Conservation (phyloP, 1,140 invertebrate species). For the Zaprionus tsacasi region DNA sequence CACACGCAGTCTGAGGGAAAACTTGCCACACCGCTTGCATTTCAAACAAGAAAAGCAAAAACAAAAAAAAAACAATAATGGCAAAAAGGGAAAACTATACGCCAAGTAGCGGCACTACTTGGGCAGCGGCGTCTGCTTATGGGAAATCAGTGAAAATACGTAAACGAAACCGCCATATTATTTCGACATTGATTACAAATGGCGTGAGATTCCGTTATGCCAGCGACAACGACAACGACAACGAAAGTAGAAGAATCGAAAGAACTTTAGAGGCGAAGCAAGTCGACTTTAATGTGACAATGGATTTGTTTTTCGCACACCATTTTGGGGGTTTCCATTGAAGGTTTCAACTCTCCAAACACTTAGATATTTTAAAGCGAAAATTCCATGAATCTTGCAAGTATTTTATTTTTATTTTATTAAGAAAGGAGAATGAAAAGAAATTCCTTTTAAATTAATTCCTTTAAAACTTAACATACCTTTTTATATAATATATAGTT, state of each 20-base stretch:
- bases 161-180: slow-evolving; percentile 66
- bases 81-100: slow-evolving; percentile 37
- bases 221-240: slow-evolving; percentile 4
- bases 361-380: too few relatives aligned
- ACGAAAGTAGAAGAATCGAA: slow-evolving; percentile 7
- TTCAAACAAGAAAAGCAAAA: slow-evolving; percentile 36
- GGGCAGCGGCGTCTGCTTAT: slow-evolving; percentile 23
- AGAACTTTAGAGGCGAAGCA: slow-evolving; percentile 6
- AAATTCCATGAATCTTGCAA: too few relatives aligned
- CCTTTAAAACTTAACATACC: too few relatives aligned
- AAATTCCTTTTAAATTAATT: too few relatives aligned
- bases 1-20: neutral
- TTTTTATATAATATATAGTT: too few relatives aligned
- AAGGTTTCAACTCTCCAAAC: neutral
- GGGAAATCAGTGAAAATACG: slow-evolving; percentile 59
- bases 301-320: slow-evolving; percentile 16
- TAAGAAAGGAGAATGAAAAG: too few relatives aligned
- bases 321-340: neutral
- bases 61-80: neutral
- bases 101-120: slow-evolving; percentile 34
- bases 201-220: slow-evolving; percentile 43
- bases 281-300: slow-evolving; percentile 46
- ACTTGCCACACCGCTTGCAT: slow-evolving; percentile 56
- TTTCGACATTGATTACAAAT: slow-evolving; percentile 67
- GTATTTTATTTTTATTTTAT: too few relatives aligned